phyloP scores from a whole-genome alignment of 2,113 vertebrate genomes.

The Melanostigma gelatinosum region DNA sequence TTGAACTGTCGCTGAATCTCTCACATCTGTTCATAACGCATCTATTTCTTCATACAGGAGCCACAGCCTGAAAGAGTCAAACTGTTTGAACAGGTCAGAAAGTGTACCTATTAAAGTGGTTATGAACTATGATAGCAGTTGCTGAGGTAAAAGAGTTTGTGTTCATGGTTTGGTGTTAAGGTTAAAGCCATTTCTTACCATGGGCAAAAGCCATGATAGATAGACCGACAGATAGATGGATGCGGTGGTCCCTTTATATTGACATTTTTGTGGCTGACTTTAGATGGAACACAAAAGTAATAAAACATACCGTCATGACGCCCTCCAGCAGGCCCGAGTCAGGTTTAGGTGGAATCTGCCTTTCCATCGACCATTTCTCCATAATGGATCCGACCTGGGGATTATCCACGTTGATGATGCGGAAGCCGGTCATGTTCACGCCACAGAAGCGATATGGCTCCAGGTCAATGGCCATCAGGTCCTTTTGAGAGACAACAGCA shows the following conservation, averaged over 20 bases:
- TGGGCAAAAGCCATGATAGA: not conserved
- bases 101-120: not conserved
- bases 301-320: slow-evolving; percentile 94
- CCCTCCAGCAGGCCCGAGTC: slow-evolving; percentile 94
- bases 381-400: slow-evolving; percentile 93
- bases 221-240: slow-evolving; percentile 1
- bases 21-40: not conserved
- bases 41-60: not conserved
- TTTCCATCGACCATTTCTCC: slow-evolving; percentile 97
- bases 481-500: slow-evolving; percentile 81
- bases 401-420: slow-evolving; percentile 98
- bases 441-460: slow-evolving; percentile 98
- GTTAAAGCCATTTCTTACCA: slow-evolving; percentile 1
- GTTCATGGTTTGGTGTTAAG: not conserved
- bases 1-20: not conserved
- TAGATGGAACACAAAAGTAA: slow-evolving; percentile 25
- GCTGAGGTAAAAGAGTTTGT: not conserved
- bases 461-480: slow-evolving; percentile 97
- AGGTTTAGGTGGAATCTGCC: slow-evolving; percentile 88
- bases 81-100: not conserved
- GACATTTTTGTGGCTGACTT: slow-evolving; percentile 20
- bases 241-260: not conserved
- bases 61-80: not conserved
- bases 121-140: not conserved
- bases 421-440: slow-evolving; percentile 98